Evolutionary conservation across 2,113 vertebrate genomes (phyloP), one percentile per base, ranked within the genome.

Genomic region (Hassar affinis): DNA sequence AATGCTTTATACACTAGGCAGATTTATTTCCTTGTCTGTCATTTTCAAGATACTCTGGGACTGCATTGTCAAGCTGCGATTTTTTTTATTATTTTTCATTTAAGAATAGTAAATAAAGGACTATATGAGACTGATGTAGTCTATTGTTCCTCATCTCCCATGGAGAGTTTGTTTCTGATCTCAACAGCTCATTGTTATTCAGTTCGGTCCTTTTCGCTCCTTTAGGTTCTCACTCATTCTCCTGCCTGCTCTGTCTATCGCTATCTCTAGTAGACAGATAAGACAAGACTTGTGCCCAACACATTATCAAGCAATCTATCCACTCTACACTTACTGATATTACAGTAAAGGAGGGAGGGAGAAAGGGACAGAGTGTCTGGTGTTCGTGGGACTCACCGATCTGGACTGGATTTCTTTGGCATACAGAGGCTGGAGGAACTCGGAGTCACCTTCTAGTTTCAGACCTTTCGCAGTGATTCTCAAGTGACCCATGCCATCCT

Each of bases 381-480:
- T 59, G 54, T 61, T 35, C 8, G 30, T 45, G 64, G 18, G 86
- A 96, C 97, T 98, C 95, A 98, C 98, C 90, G 95, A 95, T 94
- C 95, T 96, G 92, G 98, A 99, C 84, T 95, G 96, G 92, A 99
- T 99, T 96, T 99, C 98, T 98, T 99, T 99, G 96, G 98, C 98
- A 90, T 99, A 99, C 89, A 99, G 96, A 87, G 98, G 97, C 93
- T 98, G 94, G 89, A 99, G 96, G 92, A 99, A 99, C 93, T 99
- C 98, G 0, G 98, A 99, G 91, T 96, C 95, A 87, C 98, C 98
- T 92, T 99, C 98, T 78, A 99, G 94, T 91, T 96, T 97, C 90
- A 99, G 94, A 87, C 98, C 98, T 84, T 97, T 97, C 85, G 98
- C 98, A 1, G 98, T 99, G 92, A 99, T 99, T 91, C 98, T 96